Base-by-base conservation (phyloP, 2,888 invertebrate species). In the Ectemnius continuus region DNA sequence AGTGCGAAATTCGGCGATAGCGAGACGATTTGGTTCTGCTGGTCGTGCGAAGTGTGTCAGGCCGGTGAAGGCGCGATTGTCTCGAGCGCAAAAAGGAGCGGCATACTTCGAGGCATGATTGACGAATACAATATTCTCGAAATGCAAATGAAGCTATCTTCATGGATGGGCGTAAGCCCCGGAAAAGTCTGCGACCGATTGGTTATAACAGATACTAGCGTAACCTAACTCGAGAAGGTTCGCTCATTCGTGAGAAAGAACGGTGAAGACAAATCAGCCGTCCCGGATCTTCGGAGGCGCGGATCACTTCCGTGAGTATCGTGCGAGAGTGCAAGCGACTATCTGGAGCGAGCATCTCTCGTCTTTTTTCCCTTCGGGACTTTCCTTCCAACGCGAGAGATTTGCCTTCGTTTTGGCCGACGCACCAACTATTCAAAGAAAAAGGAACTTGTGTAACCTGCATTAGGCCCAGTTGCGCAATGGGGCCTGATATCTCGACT, bases 231-330 rank as follows among this genome's bases (percentile, higher is more conserved):
- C 61, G 46, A 8, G 14, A 16, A 26, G 61, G 76, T 48, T 48
- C 48, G 59, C 57, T 26, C 45, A 23, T 59, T 47, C 69, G 76
- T 75, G 76, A 78, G 77, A 77, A 77, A 67, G 47, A 26, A 23
- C 63, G 28, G 26, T 16, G 14, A 60, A 75, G 58, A 71, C 75
- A 76, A 77, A 67, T 76, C 67, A 58, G n/a, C 46, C 67, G 59
- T 76, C 70, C 73, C 64, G 75, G 67, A 75, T 72, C 72, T 71
- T 64, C 69, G 61, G 56, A 45, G 63, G 60, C 57, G 70, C 67
- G 61, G 65, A 70, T 78, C 52, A 62, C 76, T 78, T 78, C 76
- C 76, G 76, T 60, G 71, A 70, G 60, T 62, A 47, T 75, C 62
- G 52, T 69, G 62, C 18, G 46, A 45, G 36, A 36, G 36, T 36